A percentile compares a stretch with the other conserved stretches of the same genome.
Evolutionary conservation across 2,797 vertebrate genomes (phyloP).

Genomic region (Psittacula derbiana): DNA sequence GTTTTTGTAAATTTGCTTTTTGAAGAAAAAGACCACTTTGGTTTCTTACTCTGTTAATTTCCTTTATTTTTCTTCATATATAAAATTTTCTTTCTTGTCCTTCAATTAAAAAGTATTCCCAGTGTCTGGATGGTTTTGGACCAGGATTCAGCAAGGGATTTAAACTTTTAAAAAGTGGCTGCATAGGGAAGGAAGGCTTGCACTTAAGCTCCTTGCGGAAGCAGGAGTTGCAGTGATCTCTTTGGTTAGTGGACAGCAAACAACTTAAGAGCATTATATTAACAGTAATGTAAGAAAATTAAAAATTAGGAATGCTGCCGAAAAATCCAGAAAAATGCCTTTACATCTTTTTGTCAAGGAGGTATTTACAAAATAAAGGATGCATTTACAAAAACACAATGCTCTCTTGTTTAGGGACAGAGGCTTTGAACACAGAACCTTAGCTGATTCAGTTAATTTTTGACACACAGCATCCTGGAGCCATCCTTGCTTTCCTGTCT

Average conservation of each 20-base stretch:
- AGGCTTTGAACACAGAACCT: not conserved
- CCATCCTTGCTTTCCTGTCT: not conserved
- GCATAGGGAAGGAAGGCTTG: not conserved
- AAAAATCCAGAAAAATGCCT: not conserved
- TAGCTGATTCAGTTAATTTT: not conserved
- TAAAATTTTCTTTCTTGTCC: slow-evolving; percentile 44
- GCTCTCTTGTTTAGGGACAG: not conserved
- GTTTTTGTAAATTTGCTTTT: slow-evolving; percentile 70
- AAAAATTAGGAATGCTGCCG: not conserved
- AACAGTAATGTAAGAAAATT: not conserved
- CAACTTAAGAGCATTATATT: not conserved
- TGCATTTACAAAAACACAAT: not conserved
- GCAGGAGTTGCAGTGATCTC: not conserved
- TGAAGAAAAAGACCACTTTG: slow-evolving; percentile 51
- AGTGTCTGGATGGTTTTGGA: not conserved
- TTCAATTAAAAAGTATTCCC: slow-evolving; percentile 12
- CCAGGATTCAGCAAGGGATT: not conserved
- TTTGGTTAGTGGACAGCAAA: not conserved
- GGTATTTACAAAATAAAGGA: not conserved
- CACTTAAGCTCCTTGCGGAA: not conserved
- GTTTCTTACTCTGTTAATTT: slow-evolving; percentile 49
- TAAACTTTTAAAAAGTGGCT: not conserved
- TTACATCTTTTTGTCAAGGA: not conserved
- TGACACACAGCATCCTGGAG: not conserved
- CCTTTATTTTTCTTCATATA: not conserved